Evolutionary conservation across 2,888 invertebrate species (phyloP).

Genomic region (Keiferia lycopersicella): DNA sequence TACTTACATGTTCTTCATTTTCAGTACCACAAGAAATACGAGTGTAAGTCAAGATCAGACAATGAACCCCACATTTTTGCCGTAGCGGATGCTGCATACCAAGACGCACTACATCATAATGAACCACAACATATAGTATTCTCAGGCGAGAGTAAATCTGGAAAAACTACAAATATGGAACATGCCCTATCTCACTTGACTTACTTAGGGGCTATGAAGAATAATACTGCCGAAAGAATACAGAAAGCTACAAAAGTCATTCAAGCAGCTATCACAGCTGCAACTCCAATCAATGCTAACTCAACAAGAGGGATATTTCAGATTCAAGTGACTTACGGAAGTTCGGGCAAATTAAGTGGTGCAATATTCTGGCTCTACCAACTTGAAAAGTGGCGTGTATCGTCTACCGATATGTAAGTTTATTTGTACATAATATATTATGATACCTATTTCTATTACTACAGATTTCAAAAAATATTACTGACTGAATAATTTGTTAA

Average conservation of each 20-base stretch:
- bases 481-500: not conserved
- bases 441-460: not conserved
- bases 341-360: conserved; percentile 93
- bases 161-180: conserved; percentile 92
- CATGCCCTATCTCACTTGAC: conserved; percentile 91
- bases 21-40: conserved; percentile 90
- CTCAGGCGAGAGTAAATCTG: conserved; percentile 94
- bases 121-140: conserved; percentile 93
- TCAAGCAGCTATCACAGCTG: conserved; percentile 91
- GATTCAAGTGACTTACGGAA: conserved; percentile 90
- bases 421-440: not conserved
- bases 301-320: conserved; percentile 92
- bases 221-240: conserved; percentile 83
- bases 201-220: conserved; percentile 88
- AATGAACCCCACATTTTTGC: conserved; percentile 95
- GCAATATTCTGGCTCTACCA: conserved; percentile 93
- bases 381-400: conserved; percentile 94
- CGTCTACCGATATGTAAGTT: conserved; percentile 87
- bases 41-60: conserved; percentile 92
- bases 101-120: conserved; percentile 94
- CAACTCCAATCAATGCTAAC: conserved; percentile 91
- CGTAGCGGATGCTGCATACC: conserved; percentile 94
- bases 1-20: conserved; percentile 44
- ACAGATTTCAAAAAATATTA: not conserved
- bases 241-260: conserved; percentile 86